A percentile compares a stretch with the other conserved stretches of the same genome.
phyloP scores from a whole-genome alignment of 2,888 invertebrate species.

The Deroplatys truncata region DNA sequence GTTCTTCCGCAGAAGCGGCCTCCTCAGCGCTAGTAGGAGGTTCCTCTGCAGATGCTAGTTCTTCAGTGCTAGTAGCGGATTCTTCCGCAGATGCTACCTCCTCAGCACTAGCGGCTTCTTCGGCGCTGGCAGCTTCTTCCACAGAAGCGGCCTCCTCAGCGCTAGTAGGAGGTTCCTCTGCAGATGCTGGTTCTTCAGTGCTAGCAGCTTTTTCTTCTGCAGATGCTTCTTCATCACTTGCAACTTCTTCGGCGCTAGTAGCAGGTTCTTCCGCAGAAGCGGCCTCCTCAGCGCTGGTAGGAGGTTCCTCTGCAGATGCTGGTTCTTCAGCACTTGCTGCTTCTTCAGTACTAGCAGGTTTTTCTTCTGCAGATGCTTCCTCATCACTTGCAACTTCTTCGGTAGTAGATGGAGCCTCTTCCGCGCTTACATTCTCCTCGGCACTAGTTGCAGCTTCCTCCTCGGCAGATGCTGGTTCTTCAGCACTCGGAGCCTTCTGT shows the following conservation, averaged over 20 bases:
- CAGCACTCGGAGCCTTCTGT: slow-evolving; percentile 17
- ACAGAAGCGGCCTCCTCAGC: too few species aligned
- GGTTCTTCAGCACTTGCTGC: too few species aligned
- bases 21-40: slow-evolving; percentile 29
- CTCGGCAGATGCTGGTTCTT: slow-evolving; percentile 32
- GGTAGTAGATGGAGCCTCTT: too few species aligned
- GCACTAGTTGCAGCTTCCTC: slow-evolving; percentile 29
- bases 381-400: too few species aligned
- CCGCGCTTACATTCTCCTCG: too few species aligned
- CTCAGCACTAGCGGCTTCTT: too few species aligned
- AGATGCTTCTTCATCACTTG: slow-evolving; percentile 38
- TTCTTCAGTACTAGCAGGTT: slow-evolving; percentile 21
- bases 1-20: too few species aligned
- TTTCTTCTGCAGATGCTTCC: too few species aligned
- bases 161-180: slow-evolving; percentile 35
- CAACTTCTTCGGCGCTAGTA: not conserved
- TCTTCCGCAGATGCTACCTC: too few species aligned
- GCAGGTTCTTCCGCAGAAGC: not conserved
- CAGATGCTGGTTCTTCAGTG: slow-evolving; percentile 38
- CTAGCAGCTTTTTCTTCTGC: slow-evolving; percentile 35
- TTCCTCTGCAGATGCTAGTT: slow-evolving; percentile 29
- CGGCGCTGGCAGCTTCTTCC: too few species aligned
- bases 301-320: slow-evolving; percentile 38
- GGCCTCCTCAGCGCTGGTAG: slow-evolving; percentile 30
- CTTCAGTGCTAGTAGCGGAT: slow-evolving; percentile 25